Percentiles rank a stretch among this genome's conserved stretches.
Evolutionary conservation across 2,888 invertebrate genomes (phyloP).

Genomic region (Chironomus tentans): DNA sequence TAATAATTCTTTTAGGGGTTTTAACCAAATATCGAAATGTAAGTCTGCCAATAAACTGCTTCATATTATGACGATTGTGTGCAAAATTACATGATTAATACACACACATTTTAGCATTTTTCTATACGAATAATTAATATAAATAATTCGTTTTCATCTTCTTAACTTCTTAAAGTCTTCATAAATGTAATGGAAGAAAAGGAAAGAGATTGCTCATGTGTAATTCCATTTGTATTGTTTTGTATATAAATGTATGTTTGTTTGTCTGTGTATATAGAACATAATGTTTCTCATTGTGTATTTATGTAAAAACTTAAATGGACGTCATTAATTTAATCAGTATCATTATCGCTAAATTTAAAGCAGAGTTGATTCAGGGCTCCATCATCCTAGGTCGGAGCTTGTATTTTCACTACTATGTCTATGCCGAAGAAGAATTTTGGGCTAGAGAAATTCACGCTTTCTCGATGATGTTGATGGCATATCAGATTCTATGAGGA

Average conservation of each 20-base stretch:
- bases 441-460: constrained; percentile 43
- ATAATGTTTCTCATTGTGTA: not conserved
- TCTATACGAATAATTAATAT: too few species aligned
- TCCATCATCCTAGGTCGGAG: not conserved
- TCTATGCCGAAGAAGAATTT: constrained; percentile 39
- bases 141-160: too few species aligned
- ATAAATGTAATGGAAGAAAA: too few species aligned
- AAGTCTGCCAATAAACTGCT: too few species aligned
- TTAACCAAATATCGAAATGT: too few species aligned
- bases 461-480: constrained; percentile 32
- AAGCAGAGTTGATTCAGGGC: not conserved
- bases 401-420: not conserved
- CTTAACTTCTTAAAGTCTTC: too few species aligned
- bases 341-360: not conserved
- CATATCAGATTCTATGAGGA: constrained; percentile 36
- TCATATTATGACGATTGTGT: too few species aligned
- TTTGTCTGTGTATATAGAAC: not conserved
- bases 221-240: too few species aligned
- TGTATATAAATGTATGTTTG: not conserved
- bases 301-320: not conserved
- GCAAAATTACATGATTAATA: too few species aligned
- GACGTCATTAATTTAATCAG: not conserved
- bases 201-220: too few species aligned
- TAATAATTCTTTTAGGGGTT: too few species aligned
- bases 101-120: too few species aligned